These are phyloP conservation scores for Sebastes taczanowskii DNA, from an alignment of 2,797 vertebrate genomes.

Conservation along the genomic window DNA sequence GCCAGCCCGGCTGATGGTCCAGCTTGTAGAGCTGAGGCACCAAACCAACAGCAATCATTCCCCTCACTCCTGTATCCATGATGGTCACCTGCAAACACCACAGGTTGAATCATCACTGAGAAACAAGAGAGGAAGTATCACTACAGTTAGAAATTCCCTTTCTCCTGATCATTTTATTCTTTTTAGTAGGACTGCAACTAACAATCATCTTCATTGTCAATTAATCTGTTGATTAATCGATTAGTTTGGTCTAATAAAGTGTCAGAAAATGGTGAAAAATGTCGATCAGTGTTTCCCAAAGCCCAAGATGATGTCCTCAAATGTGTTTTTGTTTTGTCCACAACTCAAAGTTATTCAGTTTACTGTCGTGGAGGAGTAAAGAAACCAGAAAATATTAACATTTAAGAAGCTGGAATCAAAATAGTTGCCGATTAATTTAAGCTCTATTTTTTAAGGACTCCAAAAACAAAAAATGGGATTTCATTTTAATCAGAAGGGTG, in stretches of 20 bases:
- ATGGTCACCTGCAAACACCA: conserved; percentile 88
- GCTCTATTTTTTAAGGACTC: not conserved
- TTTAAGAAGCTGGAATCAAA: too few relatives aligned
- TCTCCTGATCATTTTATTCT: not conserved
- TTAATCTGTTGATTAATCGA: too few relatives aligned
- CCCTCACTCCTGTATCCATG: conserved; percentile 92
- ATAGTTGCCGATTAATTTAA: too few relatives aligned
- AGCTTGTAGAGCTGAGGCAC: conserved; percentile 94
- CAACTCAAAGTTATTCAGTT: too few relatives aligned
- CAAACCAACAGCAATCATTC: conserved; percentile 94
- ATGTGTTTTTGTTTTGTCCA: too few relatives aligned
- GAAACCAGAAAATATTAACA: too few relatives aligned
- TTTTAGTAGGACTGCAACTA: not conserved
- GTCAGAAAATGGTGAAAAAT: too few relatives aligned
- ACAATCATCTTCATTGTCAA: too few relatives aligned
- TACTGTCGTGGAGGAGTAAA: too few relatives aligned
- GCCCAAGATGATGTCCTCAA: too few relatives aligned
- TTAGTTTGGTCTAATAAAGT: too few relatives aligned
- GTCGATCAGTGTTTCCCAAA: too few relatives aligned
- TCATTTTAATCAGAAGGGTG: not conserved
- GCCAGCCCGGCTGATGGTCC: conserved; percentile 96
- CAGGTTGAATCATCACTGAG: not conserved
- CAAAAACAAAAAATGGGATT: not conserved
- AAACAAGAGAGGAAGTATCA: not conserved
- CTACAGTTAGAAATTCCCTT: not conserved